These are phyloP conservation scores for Eupeodes corollae DNA, from an alignment of 1,140 invertebrate species.

Conservation along the genomic window DNA sequence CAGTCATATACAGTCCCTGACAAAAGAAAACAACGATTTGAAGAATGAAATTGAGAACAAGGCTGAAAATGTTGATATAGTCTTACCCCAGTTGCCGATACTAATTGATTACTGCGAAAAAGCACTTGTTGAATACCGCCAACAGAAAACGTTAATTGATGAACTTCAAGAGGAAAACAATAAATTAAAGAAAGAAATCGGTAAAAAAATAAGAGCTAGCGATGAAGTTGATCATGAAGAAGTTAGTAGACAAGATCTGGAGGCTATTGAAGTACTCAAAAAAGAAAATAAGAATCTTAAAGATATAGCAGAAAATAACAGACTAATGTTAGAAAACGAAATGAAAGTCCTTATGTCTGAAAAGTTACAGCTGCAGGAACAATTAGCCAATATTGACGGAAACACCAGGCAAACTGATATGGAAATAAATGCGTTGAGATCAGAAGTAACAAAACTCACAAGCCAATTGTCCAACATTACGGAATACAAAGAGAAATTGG, in stretches of 20 bases:
- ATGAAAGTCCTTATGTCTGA: neutral
- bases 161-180: too few species aligned
- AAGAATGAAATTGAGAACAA: conserved; percentile 1
- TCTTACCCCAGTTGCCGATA: too few species aligned
- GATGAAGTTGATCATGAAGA: too few species aligned
- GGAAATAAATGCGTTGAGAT: too few species aligned
- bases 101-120: too few species aligned
- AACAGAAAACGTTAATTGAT: neutral
- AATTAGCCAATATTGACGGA: neutral
- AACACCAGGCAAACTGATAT: neutral
- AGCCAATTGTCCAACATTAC: too few species aligned
- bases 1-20: conserved; percentile 19
- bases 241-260: neutral
- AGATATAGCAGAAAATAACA: neutral
- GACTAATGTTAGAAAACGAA: neutral
- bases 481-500: too few species aligned
- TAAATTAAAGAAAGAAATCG: too few species aligned
- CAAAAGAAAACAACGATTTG: conserved; percentile 15
- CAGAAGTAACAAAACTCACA: too few species aligned
- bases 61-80: neutral
- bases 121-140: neutral
- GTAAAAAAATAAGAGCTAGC: too few species aligned
- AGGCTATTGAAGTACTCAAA: conserved; percentile 5
- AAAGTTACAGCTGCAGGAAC: neutral
- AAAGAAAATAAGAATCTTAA: neutral